Evolutionary conservation across 2,888 invertebrate genomes (phyloP).

Genomic region (Sinodicranocentrus sp.): DNA sequence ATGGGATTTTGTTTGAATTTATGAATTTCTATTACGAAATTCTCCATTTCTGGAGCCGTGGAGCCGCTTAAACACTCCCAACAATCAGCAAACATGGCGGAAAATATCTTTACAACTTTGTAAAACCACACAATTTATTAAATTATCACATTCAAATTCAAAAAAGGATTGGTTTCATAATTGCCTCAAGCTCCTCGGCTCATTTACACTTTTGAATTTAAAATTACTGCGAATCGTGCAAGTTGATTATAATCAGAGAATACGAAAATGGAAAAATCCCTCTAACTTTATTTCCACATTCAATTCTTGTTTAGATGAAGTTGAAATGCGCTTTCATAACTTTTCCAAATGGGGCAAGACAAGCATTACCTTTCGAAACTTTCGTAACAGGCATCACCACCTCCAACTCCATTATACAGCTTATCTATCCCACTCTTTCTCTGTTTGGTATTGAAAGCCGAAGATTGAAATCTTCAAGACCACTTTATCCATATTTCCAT

Average conservation of each 20-base stretch:
- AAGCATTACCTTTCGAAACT: neutral
- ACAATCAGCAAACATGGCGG: no score
- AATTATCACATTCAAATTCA: slow-evolving; percentile 17
- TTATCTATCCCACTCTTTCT: slow-evolving; percentile 3
- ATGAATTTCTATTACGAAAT: slow-evolving; percentile 44
- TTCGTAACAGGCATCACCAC: neutral
- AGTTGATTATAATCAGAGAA: neutral
- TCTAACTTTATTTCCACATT: no score
- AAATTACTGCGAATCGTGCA: neutral
- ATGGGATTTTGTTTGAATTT: slow-evolving; percentile 39
- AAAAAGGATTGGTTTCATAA: slow-evolving; percentile 13
- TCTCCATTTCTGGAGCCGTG: slow-evolving; percentile 26
- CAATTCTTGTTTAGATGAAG: no score
- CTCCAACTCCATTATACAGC: neutral
- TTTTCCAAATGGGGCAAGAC: no score
- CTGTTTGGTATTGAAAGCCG: slow-evolving; percentile 40
- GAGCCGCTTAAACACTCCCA: no score
- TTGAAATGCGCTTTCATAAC: no score
- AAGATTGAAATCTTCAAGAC: slow-evolving; percentile 63
- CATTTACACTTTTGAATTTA: slow-evolving; percentile 23
- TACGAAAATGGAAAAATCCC: slow-evolving; percentile 3
- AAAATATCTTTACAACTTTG: no score
- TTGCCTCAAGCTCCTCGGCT: neutral
- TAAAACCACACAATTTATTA: neutral
- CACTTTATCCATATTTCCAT: slow-evolving; percentile 1